These are phyloP conservation scores for Andrena praecox DNA, from an alignment of 2,888 invertebrate species.

Conservation along the genomic window DNA sequence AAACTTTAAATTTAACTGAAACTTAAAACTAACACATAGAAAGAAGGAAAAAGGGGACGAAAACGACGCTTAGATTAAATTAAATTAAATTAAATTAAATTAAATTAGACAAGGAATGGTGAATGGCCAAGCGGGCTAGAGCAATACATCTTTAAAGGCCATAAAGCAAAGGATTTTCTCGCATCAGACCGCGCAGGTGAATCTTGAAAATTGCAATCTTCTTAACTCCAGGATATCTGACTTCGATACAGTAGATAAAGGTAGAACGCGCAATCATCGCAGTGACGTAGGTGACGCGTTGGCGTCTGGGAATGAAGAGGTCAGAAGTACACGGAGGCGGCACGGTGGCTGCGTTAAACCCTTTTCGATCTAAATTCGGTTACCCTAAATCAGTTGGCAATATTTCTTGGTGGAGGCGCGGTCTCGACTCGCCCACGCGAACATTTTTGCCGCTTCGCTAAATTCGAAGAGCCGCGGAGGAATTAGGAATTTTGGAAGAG, in stretches of 20 bases:
- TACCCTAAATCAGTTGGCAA: neutral
- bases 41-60: too few relatives aligned
- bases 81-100: too few relatives aligned
- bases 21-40: too few relatives aligned
- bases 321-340: neutral
- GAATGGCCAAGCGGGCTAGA: too few relatives aligned
- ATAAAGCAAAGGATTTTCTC: too few relatives aligned
- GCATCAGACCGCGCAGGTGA: too few relatives aligned
- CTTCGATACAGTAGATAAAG: neutral
- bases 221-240: neutral
- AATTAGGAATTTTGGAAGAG: constrained; percentile 52
- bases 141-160: too few relatives aligned
- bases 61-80: too few relatives aligned
- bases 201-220: too few relatives aligned
- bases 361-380: neutral
- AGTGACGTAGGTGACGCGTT: neutral
- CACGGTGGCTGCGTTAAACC: neutral
- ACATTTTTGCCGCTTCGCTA: constrained; percentile 19
- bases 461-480: constrained; percentile 8
- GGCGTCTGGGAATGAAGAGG: neutral
- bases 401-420: constrained; percentile 10
- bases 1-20: too few relatives aligned
- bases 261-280: neutral
- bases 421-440: constrained; percentile 25
- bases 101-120: too few relatives aligned